phyloP scores from a whole-genome alignment of 2,113 vertebrate species.

The Pelecanus crispus region DNA sequence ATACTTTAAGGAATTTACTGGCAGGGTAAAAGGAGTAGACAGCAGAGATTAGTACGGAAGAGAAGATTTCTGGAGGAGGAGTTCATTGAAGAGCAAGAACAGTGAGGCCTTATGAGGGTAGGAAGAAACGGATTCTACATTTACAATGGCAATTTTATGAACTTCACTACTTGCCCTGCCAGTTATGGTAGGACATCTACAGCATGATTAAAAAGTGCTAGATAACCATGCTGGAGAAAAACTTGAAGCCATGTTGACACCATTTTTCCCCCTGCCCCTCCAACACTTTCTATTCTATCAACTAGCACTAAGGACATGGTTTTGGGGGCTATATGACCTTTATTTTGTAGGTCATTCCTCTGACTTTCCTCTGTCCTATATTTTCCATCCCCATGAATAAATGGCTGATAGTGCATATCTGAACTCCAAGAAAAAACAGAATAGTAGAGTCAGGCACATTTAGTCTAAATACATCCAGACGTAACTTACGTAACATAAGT shows the following conservation, averaged over 20 bases:
- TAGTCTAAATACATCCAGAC: not conserved
- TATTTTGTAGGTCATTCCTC: not conserved
- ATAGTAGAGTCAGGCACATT: not conserved
- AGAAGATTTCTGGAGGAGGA: not conserved
- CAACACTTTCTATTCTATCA: not conserved
- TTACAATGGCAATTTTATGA: not conserved
- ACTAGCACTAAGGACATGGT: not conserved
- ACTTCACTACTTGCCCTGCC: not conserved
- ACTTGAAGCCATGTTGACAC: not conserved
- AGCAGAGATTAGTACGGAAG: not conserved
- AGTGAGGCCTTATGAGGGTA: not conserved
- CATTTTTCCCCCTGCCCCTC: not conserved
- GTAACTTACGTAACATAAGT: not conserved
- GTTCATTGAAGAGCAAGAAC: not conserved
- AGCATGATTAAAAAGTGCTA: not conserved
- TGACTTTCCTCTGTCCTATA: not conserved
- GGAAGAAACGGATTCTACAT: not conserved
- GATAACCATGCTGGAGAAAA: not conserved
- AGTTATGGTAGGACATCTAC: fast-evolving
- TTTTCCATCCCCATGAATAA: not conserved
- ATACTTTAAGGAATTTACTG: not conserved
- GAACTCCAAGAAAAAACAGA: not conserved
- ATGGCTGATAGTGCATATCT: not conserved
- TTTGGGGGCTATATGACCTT: not conserved
- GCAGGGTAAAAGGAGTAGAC: not conserved